Conservation (phyloP, 2,113 vertebrate genomes). For the Pituophis catenifer region DNA sequence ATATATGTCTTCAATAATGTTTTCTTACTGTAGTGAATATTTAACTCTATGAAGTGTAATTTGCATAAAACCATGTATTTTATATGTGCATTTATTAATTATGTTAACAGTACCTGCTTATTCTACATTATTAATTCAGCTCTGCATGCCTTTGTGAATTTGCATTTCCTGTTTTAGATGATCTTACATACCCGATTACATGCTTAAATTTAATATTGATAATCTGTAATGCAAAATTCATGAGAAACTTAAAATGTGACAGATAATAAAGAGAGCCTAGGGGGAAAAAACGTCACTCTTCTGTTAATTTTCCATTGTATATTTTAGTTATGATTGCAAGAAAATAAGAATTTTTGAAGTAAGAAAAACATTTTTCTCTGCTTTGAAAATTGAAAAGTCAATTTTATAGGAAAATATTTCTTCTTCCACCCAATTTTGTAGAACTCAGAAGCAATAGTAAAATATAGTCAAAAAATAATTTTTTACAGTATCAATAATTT, state of each 20-base stretch:
- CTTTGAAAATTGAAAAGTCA: not conserved
- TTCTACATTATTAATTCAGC: not conserved
- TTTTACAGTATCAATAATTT: not conserved
- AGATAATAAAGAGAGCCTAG: not conserved
- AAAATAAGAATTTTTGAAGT: not conserved
- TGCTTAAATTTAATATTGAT: not conserved
- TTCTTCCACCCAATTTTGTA: not conserved
- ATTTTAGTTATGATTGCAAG: not conserved
- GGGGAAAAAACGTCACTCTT: not conserved
- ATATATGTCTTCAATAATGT: not conserved
- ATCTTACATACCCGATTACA: not conserved
- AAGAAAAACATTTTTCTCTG: not conserved
- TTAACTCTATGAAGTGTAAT: not conserved
- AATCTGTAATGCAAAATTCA: constrained; percentile 1
- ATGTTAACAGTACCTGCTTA: not conserved
- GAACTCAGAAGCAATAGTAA: not conserved
- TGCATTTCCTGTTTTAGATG: not conserved
- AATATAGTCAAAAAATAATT: not conserved
- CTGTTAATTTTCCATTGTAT: not conserved
- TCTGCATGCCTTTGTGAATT: not conserved
- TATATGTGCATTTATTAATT: not conserved
- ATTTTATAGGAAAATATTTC: not conserved
- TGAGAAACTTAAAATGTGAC: constrained; percentile 27
- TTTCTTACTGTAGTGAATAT: not conserved
- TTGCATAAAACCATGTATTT: not conserved